phyloP scores from a whole-genome alignment of 2,113 vertebrate genomes.

The Mormyrus iriodes region DNA sequence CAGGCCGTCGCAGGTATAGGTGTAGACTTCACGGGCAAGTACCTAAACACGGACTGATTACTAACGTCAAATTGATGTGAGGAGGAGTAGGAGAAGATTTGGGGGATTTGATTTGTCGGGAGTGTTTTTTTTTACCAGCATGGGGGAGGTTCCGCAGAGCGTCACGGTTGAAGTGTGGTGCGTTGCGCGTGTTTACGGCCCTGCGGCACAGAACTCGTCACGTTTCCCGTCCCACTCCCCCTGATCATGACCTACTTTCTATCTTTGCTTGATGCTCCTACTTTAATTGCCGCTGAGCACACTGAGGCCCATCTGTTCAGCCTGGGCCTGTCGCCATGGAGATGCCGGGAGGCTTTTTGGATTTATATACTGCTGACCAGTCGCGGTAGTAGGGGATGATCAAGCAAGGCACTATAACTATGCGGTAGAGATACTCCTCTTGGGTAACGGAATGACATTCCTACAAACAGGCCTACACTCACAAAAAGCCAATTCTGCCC shows the following conservation, averaged over 20 bases:
- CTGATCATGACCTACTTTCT: conserved; percentile 46
- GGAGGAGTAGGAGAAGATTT: not conserved
- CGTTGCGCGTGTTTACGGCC: conserved; percentile 5
- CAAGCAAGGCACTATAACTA: conserved; percentile 35
- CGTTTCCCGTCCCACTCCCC: conserved; percentile 22
- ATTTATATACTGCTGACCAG: conserved; percentile 48
- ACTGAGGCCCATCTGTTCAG: conserved; percentile 70
- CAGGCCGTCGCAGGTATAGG: not conserved
- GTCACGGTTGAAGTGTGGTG: conserved; percentile 19
- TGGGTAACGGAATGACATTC: not conserved
- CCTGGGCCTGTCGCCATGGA: conserved; percentile 65
- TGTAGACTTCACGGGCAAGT: not conserved
- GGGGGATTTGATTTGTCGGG: conserved; percentile 30
- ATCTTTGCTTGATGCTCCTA: conserved; percentile 42
- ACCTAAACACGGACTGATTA: not conserved
- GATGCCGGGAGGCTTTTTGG: conserved; percentile 69
- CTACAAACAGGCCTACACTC: not conserved
- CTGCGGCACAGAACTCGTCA: conserved; percentile 4
- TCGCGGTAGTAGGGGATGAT: conserved; percentile 7
- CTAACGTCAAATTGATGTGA: not conserved
- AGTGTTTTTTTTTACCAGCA: conserved; percentile 47
- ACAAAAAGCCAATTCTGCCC: not conserved
- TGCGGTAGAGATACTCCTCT: conserved; percentile 15
- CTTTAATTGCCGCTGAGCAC: conserved; percentile 68
- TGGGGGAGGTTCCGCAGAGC: conserved; percentile 32